phyloP scores from a whole-genome alignment of 2,797 vertebrate genomes.

The Hapalemur alaotrensis region DNA sequence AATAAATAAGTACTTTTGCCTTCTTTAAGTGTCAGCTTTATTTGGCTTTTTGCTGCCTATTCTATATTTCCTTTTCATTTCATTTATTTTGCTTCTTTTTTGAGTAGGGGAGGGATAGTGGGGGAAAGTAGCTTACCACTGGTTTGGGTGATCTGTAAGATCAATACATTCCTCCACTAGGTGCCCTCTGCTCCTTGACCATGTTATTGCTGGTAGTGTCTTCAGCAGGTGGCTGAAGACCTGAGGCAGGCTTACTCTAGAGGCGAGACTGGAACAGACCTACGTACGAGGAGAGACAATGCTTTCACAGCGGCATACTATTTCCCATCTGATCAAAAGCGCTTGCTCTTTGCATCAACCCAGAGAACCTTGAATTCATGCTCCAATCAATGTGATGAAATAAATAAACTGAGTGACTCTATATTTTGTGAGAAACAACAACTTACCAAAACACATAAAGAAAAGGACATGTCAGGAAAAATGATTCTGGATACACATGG shows the following conservation, averaged over 20 bases:
- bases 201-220: background rate
- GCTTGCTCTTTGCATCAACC: background rate
- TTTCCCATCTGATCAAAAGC: background rate
- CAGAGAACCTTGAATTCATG: background rate
- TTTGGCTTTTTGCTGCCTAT: background rate
- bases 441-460: background rate
- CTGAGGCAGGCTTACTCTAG: background rate
- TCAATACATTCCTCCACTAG: background rate
- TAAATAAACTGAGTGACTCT: background rate
- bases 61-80: background rate
- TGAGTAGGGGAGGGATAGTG: background rate
- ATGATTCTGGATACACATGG: background rate
- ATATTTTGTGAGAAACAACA: background rate
- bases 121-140: background rate
- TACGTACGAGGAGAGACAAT: background rate
- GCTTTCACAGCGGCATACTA: background rate
- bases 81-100: background rate
- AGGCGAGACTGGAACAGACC: background rate
- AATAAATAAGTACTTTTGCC: background rate
- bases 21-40: background rate
- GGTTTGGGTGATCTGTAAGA: background rate
- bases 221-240: background rate
- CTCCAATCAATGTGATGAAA: background rate
- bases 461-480: background rate
- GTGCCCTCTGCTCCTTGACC: background rate